These are phyloP conservation scores for Corbicula japonica DNA, from an alignment of 2,888 invertebrate species.

Conservation along the genomic window DNA sequence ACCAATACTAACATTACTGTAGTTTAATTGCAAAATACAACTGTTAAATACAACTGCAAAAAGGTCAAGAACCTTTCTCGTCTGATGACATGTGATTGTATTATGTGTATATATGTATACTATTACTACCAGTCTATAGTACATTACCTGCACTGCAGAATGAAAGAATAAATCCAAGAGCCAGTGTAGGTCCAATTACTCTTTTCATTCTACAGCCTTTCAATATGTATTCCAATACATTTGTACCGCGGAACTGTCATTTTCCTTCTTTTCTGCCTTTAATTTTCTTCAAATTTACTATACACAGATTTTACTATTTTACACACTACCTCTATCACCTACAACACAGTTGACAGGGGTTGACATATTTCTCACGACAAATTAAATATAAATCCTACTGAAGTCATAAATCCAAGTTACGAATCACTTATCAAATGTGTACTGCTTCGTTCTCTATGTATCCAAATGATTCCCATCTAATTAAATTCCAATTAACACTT, in stretches of 20 bases:
- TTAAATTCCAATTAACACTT: constrained; percentile 31
- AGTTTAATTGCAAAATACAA: too few species aligned
- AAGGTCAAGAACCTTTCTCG: neutral
- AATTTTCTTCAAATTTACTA: constrained; percentile 15
- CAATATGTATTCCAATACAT: constrained; percentile 44
- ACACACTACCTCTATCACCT: constrained; percentile 28
- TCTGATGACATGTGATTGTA: neutral
- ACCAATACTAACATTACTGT: too few species aligned
- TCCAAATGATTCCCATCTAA: neutral
- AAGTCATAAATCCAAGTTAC: too few species aligned
- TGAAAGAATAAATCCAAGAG: constrained; percentile 44
- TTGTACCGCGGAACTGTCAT: constrained; percentile 60
- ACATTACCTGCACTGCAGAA: constrained; percentile 47
- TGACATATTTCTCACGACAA: constrained; percentile 41
- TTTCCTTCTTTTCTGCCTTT: constrained; percentile 39
- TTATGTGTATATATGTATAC: too few species aligned
- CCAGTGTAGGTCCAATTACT: constrained; percentile 1
- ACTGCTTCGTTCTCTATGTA: too few species aligned
- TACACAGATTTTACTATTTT: constrained; percentile 38
- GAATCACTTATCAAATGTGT: too few species aligned
- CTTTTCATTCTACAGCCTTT: constrained; percentile 51
- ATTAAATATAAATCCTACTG: too few species aligned
- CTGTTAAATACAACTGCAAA: too few species aligned
- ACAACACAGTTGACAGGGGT: constrained; percentile 34
- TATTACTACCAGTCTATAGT: too few species aligned